A percentile compares a stretch with the other conserved stretches of the same genome.
phyloP scores from a whole-genome alignment of 2,797 vertebrate species.

The Leptoclinus maculatus region DNA sequence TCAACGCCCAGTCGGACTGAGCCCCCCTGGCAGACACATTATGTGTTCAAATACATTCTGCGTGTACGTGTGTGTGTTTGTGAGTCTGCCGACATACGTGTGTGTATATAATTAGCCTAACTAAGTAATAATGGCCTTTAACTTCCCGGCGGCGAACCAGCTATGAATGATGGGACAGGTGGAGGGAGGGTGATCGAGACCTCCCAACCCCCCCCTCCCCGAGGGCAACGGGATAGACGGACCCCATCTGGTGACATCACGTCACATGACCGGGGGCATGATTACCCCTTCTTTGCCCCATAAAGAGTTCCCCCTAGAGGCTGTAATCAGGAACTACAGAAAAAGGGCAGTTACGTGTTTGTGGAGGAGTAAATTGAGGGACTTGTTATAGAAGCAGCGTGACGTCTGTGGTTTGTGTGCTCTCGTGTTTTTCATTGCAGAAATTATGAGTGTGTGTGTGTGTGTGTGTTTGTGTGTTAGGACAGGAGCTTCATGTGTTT shows the following conservation, averaged over 20 bases:
- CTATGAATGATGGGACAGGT: conserved; percentile 81
- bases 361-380: conserved; percentile 42
- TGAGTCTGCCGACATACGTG: conserved; percentile 68
- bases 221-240: conserved; percentile 50
- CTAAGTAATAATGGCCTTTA: conserved; percentile 78
- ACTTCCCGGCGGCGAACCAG: conserved; percentile 60
- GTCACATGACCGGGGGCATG: conserved; percentile 27
- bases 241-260: conserved; percentile 70
- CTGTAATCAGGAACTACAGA: conserved; percentile 1
- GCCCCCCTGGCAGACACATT: conserved; percentile 61
- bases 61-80: conserved; percentile 19
- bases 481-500: conserved; percentile 51
- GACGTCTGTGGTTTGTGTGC: conserved; percentile 38
- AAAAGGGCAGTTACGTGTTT: conserved; percentile 8
- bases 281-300: conserved; percentile 18
- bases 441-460: conserved; percentile 6
- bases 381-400: conserved; percentile 52
- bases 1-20: conserved; percentile 60
- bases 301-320: conserved; percentile 61
- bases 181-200: conserved; percentile 46
- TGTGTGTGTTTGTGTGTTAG: not conserved
- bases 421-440: conserved; percentile 21
- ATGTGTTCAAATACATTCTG: conserved; percentile 46
- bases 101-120: conserved; percentile 73
- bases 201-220: conserved; percentile 57